Evolutionary conservation across 1,140 invertebrate species (phyloP).

Genomic region (Cardiocondyla obscurior): DNA sequence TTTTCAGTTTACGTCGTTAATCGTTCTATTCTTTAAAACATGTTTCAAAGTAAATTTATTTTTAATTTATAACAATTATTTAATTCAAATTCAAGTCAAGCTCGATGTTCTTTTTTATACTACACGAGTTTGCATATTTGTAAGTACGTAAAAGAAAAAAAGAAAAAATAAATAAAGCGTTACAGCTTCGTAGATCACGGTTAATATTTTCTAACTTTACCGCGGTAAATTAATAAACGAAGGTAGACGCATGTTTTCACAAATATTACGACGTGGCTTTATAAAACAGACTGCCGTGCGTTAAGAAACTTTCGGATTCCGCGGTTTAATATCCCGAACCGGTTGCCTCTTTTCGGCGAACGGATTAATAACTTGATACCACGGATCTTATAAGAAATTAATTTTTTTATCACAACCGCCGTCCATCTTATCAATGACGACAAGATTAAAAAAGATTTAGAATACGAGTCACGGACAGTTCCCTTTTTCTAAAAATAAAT

Average conservation of each 20-base stretch:
- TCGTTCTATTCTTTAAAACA: too few species aligned
- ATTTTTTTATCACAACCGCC: not conserved
- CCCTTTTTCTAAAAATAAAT: too few species aligned
- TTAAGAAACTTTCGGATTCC: constrained; percentile 40
- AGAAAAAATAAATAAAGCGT: too few species aligned
- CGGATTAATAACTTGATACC: constrained; percentile 25
- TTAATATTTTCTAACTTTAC: constrained; percentile 24
- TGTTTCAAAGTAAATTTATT: too few species aligned
- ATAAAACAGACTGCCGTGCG: constrained; percentile 14
- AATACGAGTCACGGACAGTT: too few species aligned
- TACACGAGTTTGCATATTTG: not conserved
- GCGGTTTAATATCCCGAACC: constrained; percentile 39
- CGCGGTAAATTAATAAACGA: constrained; percentile 46
- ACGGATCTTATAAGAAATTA: not conserved
- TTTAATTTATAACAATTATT: too few species aligned
- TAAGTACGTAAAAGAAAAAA: too few species aligned
- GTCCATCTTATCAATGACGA: not conserved
- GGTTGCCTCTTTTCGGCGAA: not conserved
- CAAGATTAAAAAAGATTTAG: too few species aligned
- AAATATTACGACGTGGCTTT: constrained; percentile 23
- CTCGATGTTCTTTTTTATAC: not conserved
- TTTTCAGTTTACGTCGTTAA: too few species aligned
- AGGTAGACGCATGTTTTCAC: not conserved
- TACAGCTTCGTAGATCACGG: not conserved
- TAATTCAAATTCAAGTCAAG: not conserved